Percentiles rank a stretch among this genome's conserved stretches.
Evolutionary conservation across 2,113 vertebrate species (phyloP).

Genomic region (Protobothrops mucrosquamatus): DNA sequence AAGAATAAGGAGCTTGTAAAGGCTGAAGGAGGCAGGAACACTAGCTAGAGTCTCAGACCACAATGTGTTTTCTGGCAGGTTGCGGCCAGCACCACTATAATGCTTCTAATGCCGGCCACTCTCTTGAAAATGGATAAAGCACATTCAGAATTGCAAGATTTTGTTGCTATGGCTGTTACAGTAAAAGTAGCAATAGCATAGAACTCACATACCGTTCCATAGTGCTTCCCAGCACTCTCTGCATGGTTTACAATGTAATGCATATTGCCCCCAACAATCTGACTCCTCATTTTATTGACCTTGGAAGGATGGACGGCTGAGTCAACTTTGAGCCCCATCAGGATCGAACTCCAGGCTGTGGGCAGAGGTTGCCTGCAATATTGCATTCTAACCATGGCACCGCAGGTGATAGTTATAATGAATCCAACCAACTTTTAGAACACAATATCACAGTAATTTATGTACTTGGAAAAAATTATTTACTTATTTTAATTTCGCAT

Average conservation of each 20-base stretch:
- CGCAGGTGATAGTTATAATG: background rate
- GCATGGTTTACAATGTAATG: background rate
- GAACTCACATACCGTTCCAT: background rate
- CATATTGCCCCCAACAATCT: background rate
- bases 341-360: background rate
- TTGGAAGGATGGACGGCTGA: background rate
- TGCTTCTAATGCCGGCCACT: background rate
- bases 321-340: background rate
- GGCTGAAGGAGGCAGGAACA: background rate
- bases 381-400: background rate
- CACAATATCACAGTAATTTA: background rate
- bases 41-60: background rate
- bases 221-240: background rate
- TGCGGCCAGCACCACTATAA: background rate
- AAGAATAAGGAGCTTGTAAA: background rate
- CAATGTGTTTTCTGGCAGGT: background rate
- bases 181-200: background rate
- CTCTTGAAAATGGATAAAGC: background rate
- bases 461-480: background rate
- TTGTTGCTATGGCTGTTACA: background rate
- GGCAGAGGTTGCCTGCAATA: background rate
- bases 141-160: background rate
- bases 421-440: background rate
- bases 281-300: background rate
- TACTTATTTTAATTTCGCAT: background rate